Percentiles rank a stretch among this genome's conserved stretches.
These are phyloP conservation scores for Luffia ferchaultella DNA, from an alignment of 2,888 invertebrate genomes.

Conservation along the genomic window DNA sequence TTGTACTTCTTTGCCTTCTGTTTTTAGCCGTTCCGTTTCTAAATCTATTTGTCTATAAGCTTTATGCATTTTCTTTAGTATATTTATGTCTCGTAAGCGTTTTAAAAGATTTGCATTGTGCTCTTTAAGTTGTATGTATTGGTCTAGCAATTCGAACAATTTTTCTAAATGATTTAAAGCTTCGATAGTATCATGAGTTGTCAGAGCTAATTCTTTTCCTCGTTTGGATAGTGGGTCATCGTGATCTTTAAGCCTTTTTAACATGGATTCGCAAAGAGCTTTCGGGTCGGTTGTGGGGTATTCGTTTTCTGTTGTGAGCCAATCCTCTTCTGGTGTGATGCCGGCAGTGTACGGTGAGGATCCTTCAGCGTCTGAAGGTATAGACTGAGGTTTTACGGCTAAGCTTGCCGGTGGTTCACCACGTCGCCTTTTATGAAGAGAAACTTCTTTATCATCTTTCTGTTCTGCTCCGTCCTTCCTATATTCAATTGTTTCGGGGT, in stretches of 20 bases:
- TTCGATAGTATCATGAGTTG: conserved; percentile 67
- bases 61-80: conserved; percentile 70
- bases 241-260: conserved; percentile 42
- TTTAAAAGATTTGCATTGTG: conserved; percentile 75
- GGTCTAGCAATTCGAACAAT: conserved; percentile 78
- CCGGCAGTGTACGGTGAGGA: conserved; percentile 52
- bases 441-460: conserved; percentile 37
- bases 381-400: conserved; percentile 42
- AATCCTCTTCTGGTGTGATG: conserved; percentile 38
- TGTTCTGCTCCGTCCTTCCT: conserved; percentile 34
- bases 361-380: conserved; percentile 48
- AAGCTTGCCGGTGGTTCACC: conserved; percentile 50
- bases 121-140: conserved; percentile 74
- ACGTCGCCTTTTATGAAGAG: conserved; percentile 48
- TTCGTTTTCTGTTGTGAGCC: conserved; percentile 33
- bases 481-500: conserved; percentile 14
- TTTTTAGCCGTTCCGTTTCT: conserved; percentile 43
- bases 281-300: conserved; percentile 30
- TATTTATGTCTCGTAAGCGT: conserved; percentile 76
- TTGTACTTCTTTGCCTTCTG: conserved; percentile 41
- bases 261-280: conserved; percentile 43
- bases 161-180: conserved; percentile 83
- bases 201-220: conserved; percentile 62
- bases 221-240: conserved; percentile 57
- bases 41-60: conserved; percentile 60